Base-by-base conservation (phyloP, 1,140 invertebrate species). In the Pomacea maculata region DNA sequence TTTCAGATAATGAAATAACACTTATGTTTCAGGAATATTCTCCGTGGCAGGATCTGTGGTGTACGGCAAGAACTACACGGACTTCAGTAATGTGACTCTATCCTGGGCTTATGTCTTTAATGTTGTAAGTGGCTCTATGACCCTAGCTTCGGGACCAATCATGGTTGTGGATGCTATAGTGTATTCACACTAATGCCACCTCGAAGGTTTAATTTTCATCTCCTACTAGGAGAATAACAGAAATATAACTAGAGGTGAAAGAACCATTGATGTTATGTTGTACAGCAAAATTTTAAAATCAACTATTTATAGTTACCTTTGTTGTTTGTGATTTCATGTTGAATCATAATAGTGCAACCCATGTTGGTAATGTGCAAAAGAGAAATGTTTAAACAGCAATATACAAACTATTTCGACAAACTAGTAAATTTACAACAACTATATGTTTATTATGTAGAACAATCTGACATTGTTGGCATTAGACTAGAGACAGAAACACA, bases 31-130 rank as follows among this genome's bases (percentile, higher is more conserved):
- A 78, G 77, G 77, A 4, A 52, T 70, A 9, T 19, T 78, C 11
- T 54, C 45, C 17, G 1, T 71, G 65, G 9, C 52, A 9, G 77
- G 65, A 11, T 45, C 52, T 65, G n/a, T 57, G n/a, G 77, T 78
- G 52, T 78, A 25, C 65, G 67, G 45, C 5, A 55, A 71, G 65
- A 78, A 78, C 77, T 64, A 65, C 54, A 52, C 67, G 34, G n/a
- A 61, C 17, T n/a, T 78, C 14, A 0, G 11, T 6, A 67, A 19
- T 7, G 65, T 55, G 67, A 25, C 17, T 45, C n/a, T 78, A 3
- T 78, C 77, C 34, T 78, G 77, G 77, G 45, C 77, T 1, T 78
- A 25, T n/a, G n/a, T 78, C 7, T 78, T 78, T 54, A 78, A 78
- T 52, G 77, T 55, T 1, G 77, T 54, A 21, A 78, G 77, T 64